phyloP scores from a whole-genome alignment of 1,140 invertebrate genomes.

The Megalonaias nervosa region DNA sequence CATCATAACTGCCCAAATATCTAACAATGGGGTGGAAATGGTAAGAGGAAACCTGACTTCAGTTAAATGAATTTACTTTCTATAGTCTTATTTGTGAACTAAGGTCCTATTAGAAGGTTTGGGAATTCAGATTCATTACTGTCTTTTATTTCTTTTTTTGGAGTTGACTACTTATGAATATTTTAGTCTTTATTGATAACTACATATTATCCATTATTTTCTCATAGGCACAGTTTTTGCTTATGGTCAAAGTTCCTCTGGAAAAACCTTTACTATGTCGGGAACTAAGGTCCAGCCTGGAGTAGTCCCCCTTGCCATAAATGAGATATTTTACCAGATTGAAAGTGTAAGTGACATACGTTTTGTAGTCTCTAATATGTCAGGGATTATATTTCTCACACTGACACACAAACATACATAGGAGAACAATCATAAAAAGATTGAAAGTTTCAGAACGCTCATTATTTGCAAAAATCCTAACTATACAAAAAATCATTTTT shows the following conservation, averaged over 20 bases:
- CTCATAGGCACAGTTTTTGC: slow-evolving; percentile 95
- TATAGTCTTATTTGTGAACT: neutral
- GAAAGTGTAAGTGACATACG: slow-evolving; percentile 74
- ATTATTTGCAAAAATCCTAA: too few relatives aligned
- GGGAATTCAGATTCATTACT: neutral
- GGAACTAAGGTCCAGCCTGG: slow-evolving; percentile 93
- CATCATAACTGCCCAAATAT: too few relatives aligned
- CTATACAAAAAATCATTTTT: too few relatives aligned
- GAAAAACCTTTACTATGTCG: slow-evolving; percentile 99
- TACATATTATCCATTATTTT: neutral
- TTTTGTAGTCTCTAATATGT: neutral
- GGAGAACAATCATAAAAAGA: too few relatives aligned
- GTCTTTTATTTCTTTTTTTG: neutral
- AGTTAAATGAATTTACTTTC: neutral
- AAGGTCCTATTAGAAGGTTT: neutral
- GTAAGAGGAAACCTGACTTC: neutral
- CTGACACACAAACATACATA: too few relatives aligned
- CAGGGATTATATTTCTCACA: too few relatives aligned
- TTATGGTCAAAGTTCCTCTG: slow-evolving; percentile 98
- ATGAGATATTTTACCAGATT: slow-evolving; percentile 99
- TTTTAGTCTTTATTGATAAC: neutral
- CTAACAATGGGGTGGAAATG: too few relatives aligned
- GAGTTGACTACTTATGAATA: neutral
- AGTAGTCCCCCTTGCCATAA: slow-evolving; percentile 97
- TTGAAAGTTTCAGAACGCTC: too few relatives aligned